A percentile compares a stretch with the other conserved stretches of the same genome.
Evolutionary conservation across 2,888 invertebrate species (phyloP).

Genomic region (Lepidochrysops patricia): DNA sequence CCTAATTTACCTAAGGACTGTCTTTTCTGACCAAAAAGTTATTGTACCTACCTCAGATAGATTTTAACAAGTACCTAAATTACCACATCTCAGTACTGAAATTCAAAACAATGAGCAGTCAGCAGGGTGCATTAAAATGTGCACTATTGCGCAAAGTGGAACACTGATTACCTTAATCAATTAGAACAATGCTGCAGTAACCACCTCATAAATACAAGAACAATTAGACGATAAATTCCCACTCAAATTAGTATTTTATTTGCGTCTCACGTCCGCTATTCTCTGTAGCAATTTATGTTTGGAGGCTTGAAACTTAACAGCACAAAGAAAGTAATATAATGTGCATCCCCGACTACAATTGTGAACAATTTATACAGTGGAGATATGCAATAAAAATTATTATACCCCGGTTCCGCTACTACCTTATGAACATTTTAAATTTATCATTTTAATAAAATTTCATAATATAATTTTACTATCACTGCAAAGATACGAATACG

Average conservation of each 20-base stretch:
- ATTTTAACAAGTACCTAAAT: too few relatives aligned
- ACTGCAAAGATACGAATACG: background rate
- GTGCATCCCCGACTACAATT: conserved; percentile 42
- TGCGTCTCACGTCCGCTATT: conserved; percentile 57
- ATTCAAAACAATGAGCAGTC: background rate
- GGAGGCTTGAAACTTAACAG: conserved; percentile 59
- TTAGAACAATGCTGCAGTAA: background rate
- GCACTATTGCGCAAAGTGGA: background rate
- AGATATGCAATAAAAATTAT: conserved; percentile 6
- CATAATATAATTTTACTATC: background rate
- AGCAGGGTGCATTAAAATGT: background rate
- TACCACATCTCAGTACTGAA: too few relatives aligned
- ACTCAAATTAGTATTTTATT: conserved; percentile 63
- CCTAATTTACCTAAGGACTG: too few relatives aligned
- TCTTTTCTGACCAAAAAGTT: too few relatives aligned
- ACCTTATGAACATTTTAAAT: background rate
- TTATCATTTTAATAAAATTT: background rate
- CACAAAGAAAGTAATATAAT: conserved; percentile 57
- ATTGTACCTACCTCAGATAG: too few relatives aligned
- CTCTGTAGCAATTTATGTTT: conserved; percentile 53
- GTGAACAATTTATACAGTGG: conserved; percentile 23
- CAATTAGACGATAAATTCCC: conserved; percentile 63
- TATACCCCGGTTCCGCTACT: background rate
- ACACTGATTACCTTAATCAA: background rate
- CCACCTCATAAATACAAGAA: conserved; percentile 50